Conservation (phyloP, 2,888 invertebrate genomes). For the Ochropleura plecta region DNA sequence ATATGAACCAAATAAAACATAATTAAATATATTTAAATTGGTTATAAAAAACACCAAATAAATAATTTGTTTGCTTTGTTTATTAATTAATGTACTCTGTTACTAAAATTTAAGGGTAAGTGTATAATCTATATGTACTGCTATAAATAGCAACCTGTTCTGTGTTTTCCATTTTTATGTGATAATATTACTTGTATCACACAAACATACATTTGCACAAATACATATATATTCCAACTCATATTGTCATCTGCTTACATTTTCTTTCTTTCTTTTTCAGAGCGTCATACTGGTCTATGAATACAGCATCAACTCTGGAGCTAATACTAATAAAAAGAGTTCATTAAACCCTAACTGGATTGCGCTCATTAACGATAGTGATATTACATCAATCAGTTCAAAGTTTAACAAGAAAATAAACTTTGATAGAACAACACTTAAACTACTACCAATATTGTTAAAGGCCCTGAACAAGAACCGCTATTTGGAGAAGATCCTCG, state of each 20-base stretch:
- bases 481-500: conserved; percentile 75
- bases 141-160: not conserved
- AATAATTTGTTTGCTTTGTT: not conserved
- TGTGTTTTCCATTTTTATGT: not conserved
- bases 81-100: not conserved
- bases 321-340: conserved; percentile 60
- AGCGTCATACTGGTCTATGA: conserved; percentile 81
- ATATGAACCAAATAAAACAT: not conserved
- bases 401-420: conserved; percentile 73
- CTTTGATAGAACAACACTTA: conserved; percentile 74
- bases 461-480: conserved; percentile 80
- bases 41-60: not conserved
- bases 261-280: conserved; percentile 75
- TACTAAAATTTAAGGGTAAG: conserved; percentile 26
- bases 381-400: conserved; percentile 69
- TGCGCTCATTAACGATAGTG: conserved; percentile 76
- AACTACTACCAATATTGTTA: conserved; percentile 79
- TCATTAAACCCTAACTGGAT: conserved; percentile 74
- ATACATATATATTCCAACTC: not conserved
- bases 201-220: not conserved
- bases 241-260: not conserved
- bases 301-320: conserved; percentile 74
- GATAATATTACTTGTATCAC: not conserved
- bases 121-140: conserved; percentile 5
- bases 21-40: not conserved